Evolutionary conservation across 2,888 invertebrate genomes (phyloP).

Genomic region (Apodemia duryi): DNA sequence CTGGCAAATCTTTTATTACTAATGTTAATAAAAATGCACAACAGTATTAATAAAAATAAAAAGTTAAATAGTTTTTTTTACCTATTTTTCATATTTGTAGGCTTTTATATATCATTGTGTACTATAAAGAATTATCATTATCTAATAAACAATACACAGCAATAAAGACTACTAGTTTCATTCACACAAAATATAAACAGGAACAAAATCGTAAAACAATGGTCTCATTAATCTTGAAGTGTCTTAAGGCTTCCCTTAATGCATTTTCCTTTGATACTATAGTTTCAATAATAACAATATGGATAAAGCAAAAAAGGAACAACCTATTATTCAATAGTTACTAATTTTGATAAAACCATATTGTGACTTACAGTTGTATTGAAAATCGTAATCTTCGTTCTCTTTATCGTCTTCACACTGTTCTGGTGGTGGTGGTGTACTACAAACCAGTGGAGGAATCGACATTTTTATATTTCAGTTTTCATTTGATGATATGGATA

Average conservation of each 20-base stretch:
- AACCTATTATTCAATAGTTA: not conserved
- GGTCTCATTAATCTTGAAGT: too few species aligned
- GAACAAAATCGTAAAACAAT: too few species aligned
- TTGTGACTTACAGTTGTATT: conserved; percentile 62
- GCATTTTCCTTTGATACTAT: not conserved
- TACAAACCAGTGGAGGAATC: conserved; percentile 83
- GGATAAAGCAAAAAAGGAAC: not conserved
- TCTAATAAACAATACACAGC: too few species aligned
- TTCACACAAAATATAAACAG: too few species aligned
- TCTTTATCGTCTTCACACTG: conserved; percentile 83
- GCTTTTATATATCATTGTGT: too few species aligned
- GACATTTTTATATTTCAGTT: conserved; percentile 61
- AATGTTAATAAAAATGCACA: too few species aligned
- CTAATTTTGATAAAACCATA: not conserved
- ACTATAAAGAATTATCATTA: too few species aligned
- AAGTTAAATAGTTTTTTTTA: too few species aligned
- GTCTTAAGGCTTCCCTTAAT: not conserved
- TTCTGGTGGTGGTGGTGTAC: conserved; percentile 83
- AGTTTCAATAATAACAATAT: not conserved
- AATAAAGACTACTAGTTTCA: too few species aligned
- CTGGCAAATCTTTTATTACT: too few species aligned
- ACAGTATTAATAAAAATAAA: too few species aligned
- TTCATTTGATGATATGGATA: conserved; percentile 6
- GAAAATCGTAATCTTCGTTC: conserved; percentile 64
- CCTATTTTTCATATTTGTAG: too few species aligned